These are phyloP conservation scores for Sepiola atlantica DNA, from an alignment of 2,888 invertebrate genomes.

Conservation along the genomic window DNA sequence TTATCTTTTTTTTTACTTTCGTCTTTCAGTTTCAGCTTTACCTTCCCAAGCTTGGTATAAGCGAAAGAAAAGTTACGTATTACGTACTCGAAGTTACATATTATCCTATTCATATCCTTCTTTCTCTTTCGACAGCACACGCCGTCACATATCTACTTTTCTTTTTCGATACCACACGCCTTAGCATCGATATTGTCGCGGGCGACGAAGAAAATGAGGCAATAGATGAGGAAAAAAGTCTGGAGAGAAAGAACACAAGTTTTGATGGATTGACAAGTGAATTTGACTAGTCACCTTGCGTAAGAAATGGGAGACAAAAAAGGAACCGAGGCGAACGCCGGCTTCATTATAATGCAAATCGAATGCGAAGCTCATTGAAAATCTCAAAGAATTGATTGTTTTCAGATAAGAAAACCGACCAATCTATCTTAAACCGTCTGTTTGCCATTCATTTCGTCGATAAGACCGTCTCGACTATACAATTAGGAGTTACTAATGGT, in stretches of 20 bases:
- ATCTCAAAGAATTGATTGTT: background rate
- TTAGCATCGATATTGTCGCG: no score
- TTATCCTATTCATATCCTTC: no score
- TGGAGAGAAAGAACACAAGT: background rate
- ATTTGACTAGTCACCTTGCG: background rate
- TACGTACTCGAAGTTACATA: no score
- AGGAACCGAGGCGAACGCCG: background rate
- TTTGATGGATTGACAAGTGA: background rate
- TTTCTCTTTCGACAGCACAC: no score
- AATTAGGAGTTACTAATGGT: background rate
- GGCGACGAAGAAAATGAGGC: no score
- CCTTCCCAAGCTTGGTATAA: no score
- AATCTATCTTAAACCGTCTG: background rate
- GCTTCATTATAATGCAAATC: background rate
- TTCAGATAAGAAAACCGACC: background rate
- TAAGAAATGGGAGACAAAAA: background rate
- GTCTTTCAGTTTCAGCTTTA: no score
- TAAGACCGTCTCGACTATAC: background rate
- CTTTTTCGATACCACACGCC: no score
- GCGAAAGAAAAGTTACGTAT: no score
- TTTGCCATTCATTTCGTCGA: background rate
- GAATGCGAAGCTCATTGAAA: background rate
- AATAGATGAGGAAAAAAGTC: no score
- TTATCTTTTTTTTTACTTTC: no score
- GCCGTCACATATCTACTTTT: no score